These are phyloP conservation scores for Limnephilus lunatus DNA, from an alignment of 2,888 invertebrate species.

Conservation along the genomic window DNA sequence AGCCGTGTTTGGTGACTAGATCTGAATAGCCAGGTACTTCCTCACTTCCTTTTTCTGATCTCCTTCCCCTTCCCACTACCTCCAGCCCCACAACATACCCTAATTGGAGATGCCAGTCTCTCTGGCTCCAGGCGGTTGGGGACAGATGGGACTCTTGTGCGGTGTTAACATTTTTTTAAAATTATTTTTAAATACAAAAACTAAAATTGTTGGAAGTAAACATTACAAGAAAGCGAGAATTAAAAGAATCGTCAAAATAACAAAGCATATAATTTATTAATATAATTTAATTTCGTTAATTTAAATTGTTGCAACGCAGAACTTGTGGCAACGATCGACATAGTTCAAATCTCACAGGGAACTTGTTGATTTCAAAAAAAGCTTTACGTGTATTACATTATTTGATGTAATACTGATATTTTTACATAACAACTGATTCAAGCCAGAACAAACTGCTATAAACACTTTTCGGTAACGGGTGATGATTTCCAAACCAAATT, in stretches of 20 bases:
- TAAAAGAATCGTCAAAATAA: neutral
- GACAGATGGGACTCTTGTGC: too few species aligned
- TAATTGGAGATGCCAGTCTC: too few species aligned
- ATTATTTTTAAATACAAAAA: too few species aligned
- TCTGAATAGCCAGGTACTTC: too few species aligned
- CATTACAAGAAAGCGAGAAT: neutral
- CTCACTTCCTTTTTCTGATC: too few species aligned
- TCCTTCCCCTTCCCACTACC: too few species aligned
- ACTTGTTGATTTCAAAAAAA: neutral
- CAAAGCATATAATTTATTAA: neutral
- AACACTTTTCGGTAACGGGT: neutral
- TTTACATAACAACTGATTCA: neutral
- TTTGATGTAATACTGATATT: neutral
- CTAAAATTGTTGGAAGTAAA: neutral
- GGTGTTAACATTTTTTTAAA: too few species aligned
- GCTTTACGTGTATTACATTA: neutral
- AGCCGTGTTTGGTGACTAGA: too few species aligned
- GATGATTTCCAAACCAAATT: neutral
- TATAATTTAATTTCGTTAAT: too few species aligned
- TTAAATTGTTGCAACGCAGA: neutral
- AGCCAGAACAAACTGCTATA: neutral
- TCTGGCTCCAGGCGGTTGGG: too few species aligned
- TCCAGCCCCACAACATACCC: too few species aligned
- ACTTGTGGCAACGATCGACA: neutral
- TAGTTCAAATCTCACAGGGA: neutral